Evolutionary conservation across 2,797 vertebrate genomes (phyloP), one percentile per base, ranked within the genome.

Genomic region (Bovichtus variegatus): DNA sequence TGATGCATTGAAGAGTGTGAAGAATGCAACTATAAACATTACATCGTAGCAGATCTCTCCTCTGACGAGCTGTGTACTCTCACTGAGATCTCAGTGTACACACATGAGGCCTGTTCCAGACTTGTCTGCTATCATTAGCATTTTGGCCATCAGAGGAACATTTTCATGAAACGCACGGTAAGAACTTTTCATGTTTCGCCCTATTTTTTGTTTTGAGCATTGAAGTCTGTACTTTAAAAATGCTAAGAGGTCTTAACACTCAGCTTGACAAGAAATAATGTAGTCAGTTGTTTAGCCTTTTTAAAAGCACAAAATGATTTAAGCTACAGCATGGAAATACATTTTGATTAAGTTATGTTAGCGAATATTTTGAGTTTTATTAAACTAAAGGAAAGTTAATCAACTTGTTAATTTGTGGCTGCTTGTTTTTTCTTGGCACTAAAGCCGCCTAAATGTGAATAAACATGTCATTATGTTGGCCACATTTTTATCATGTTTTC

Each of bases 11-110:
- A 19, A 23, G 88, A 65, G 61, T 84, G 86, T 81, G 64, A 95
- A 66, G 90, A 92, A 93, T 93, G 86, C 16, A 50, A 36, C 21
- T 91, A 47, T 94, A 92, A 84, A 95, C 91, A 90, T 55, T 81
- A 67, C 60, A 0, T 64, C 15, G 0, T 1, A 38, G 51, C 47
- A 74, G 49, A 9, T 65, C 53, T 66, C 18, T 13, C 51, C 43
- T 44, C 51, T 34, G 15, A 41, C 13, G 71, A 3, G 2, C 43
- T 71, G 63, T 70, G 47, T 64, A 21, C 7, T 79, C 40, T 62
- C 4, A 34, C 16, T 3, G 21, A 46, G 38, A 57, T 55, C 36
- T 68, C 1, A 6, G 8, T 29, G 41, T 51, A 61, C 72, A 72
- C 41, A 75, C 16, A 62, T 53, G 19, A 79, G 50, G 8, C 19